Conservation (phyloP, 2,888 invertebrate genomes). For the Diachrysia chrysitis region DNA sequence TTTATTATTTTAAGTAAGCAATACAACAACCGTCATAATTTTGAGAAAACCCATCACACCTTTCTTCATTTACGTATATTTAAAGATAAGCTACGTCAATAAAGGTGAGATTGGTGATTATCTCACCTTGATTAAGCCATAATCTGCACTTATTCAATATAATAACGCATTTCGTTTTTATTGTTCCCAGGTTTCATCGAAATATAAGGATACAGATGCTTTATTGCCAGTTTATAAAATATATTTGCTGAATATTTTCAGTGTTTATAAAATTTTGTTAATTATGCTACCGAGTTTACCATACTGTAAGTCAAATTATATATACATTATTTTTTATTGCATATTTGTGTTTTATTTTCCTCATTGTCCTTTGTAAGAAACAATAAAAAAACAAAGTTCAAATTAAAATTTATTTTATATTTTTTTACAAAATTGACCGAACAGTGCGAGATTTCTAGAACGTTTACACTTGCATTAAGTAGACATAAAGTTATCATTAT, state of each 20-base stretch:
- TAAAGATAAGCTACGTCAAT: neutral
- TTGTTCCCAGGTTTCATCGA: conserved; percentile 77
- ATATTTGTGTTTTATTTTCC: conserved; percentile 73
- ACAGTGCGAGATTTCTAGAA: conserved; percentile 90
- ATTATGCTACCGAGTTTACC: conserved; percentile 88
- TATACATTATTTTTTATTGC: conserved; percentile 89
- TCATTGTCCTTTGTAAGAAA: conserved; percentile 16
- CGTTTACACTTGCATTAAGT: conserved; percentile 90
- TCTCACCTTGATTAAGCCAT: neutral
- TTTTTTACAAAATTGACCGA: conserved; percentile 89
- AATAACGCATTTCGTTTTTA: conserved; percentile 31
- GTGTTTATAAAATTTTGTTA: conserved; percentile 87
- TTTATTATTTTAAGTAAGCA: neutral
- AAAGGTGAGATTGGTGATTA: neutral
- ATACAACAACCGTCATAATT: neutral
- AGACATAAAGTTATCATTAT: conserved; percentile 88
- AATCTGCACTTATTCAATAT: neutral
- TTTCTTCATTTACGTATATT: neutral
- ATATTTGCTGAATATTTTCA: conserved; percentile 88
- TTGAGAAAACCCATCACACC: neutral
- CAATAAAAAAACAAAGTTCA: conserved; percentile 74
- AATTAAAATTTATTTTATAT: conserved; percentile 87
- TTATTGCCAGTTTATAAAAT: conserved; percentile 87
- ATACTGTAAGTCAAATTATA: conserved; percentile 86
- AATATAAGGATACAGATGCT: conserved; percentile 82